phyloP scores from a whole-genome alignment of 2,797 vertebrate species.

The Orientallactaga sibirica region DNA sequence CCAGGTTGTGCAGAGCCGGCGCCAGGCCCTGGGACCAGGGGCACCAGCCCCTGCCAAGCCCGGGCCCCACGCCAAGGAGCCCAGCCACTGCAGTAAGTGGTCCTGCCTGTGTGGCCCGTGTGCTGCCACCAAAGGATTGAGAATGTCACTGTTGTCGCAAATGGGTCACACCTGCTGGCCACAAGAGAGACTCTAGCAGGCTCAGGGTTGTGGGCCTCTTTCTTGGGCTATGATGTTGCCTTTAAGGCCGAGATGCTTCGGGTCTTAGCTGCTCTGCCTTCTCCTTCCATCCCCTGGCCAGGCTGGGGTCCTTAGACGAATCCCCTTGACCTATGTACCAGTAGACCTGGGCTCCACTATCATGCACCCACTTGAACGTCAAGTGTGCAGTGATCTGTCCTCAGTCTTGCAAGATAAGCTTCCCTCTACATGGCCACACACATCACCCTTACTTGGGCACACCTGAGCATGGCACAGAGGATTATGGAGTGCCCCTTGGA shows the following conservation, averaged over 20 bases:
- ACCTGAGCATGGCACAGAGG: background rate
- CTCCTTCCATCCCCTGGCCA: background rate
- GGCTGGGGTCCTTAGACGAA: background rate
- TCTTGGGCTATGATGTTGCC: background rate
- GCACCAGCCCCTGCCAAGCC: conserved; percentile 75
- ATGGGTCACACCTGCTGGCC: background rate
- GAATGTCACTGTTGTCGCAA: background rate
- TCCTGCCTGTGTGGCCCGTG: accelerated
- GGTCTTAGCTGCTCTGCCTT: background rate
- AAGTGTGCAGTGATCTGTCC: accelerated
- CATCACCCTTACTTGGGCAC: accelerated
- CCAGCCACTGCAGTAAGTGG: conserved; percentile 88
- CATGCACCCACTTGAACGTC: background rate
- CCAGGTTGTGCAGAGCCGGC: conserved; percentile 92
- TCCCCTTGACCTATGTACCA: background rate
- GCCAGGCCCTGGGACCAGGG: conserved; percentile 82
- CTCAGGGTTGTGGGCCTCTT: background rate
- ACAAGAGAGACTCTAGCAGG: background rate
- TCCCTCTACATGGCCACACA: accelerated
- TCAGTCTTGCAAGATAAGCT: background rate
- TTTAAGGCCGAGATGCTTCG: accelerated
- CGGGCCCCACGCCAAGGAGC: conserved; percentile 78
- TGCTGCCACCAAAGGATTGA: accelerated
- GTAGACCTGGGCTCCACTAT: background rate
- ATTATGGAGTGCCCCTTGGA: accelerated